Conservation (phyloP, 2,113 vertebrate genomes). For the Mastomys coucha region DNA sequence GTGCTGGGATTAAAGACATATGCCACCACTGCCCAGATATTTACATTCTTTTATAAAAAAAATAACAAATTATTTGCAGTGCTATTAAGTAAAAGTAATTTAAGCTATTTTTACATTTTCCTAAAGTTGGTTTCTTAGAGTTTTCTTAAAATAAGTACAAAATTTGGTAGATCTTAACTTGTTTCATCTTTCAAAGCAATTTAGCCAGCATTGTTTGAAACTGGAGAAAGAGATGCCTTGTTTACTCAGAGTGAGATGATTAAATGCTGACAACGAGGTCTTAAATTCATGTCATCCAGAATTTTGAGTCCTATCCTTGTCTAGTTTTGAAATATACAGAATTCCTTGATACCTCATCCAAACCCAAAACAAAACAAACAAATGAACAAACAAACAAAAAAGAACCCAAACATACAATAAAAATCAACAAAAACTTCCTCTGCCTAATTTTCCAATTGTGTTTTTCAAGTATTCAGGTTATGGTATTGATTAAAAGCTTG, state of each 20-base stretch:
- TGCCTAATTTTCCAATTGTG: background rate
- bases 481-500: background rate
- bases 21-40: no score
- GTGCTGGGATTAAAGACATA: no score
- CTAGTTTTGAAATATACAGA: background rate
- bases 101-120: background rate
- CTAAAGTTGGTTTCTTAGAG: background rate
- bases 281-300: background rate
- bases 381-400: no score
- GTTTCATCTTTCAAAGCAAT: background rate
- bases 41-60: background rate
- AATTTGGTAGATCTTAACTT: background rate
- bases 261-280: background rate
- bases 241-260: background rate
- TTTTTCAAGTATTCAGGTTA: background rate
- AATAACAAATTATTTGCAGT: background rate
- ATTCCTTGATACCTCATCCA: background rate
- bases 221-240: background rate
- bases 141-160: slow-evolving; percentile 34
- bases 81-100: background rate
- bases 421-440: background rate
- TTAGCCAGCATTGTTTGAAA: background rate
- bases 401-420: no score
- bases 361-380: background rate
- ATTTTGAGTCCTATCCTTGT: background rate